Evolutionary conservation across 1,140 invertebrate species (phyloP), one percentile per base, ranked within the genome.

Genomic region (Paraescarpia echinospica): DNA sequence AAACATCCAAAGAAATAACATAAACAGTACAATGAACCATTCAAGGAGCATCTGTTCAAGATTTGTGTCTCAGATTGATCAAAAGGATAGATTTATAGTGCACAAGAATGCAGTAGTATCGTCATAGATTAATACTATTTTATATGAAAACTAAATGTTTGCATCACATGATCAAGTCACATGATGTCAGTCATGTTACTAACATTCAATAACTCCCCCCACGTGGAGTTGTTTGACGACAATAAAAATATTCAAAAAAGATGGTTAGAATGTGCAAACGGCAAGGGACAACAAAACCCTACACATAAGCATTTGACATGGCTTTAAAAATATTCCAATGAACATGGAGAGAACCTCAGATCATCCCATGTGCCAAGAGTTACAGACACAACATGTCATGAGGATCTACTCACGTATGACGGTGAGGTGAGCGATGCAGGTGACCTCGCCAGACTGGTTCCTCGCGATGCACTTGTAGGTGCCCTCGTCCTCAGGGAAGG

Each of bases 401-500:
- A 77, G 59, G 59, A 77, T n/a, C 8, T 22, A 94, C 94, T 93
- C 93, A 96, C 95, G 94, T 93, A 94, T 94, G 88, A 96, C 96
- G 94, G 95, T 95, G 89, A 96, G 95, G 59, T 94, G 93, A 48
- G 95, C 95, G 12, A 94, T 94, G 48, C 94, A 94, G 33, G 95
- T 94, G 14, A 95, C 94, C 92, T 96, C 95, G 77, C 96, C 96
- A 14, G 94, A 94, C 48, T 94, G 94, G 95, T 99, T 99, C 6
- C 96, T 97, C 6, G 99, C 99, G 0, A 97, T 97, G 95, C 98
- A 99, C 93, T 97, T 97, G 96, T 99, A 99, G 31, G 97, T 97
- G n/a, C 99, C 99, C 34, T 97, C 98, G 96, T 99, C 99, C 48
- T 97, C 95, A 34, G 96, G 95, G 94, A 96, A 96, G 18, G 95